Evolutionary conservation across 2,113 vertebrate species (phyloP).

Genomic region (Thryonomys swinderianus): DNA sequence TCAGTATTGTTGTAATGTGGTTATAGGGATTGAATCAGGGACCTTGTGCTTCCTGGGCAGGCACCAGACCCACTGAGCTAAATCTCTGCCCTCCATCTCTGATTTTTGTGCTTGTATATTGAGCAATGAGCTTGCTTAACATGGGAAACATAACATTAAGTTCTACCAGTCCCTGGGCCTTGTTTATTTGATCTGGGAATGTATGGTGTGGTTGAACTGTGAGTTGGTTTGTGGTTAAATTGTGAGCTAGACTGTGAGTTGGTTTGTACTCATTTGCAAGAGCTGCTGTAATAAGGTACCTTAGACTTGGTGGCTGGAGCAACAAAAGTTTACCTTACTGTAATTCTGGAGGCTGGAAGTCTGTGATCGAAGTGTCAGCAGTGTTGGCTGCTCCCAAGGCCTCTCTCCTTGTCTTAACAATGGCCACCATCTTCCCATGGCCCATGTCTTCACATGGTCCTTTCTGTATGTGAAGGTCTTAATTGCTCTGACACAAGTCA

Average conservation of each 20-base stretch:
- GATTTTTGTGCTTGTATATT: not conserved
- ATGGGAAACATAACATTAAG: not conserved
- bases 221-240: not conserved
- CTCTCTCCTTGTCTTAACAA: not conserved
- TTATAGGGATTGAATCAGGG: no score
- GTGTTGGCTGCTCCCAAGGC: not conserved
- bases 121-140: not conserved
- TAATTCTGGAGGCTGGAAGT: not conserved
- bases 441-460: fast-evolving
- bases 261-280: not conserved
- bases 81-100: no score
- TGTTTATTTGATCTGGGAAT: not conserved
- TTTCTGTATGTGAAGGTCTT: not conserved
- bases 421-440: no score
- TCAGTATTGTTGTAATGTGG: no score
- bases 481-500: not conserved
- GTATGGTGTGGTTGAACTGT: not conserved
- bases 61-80: no score
- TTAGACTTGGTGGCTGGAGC: not conserved
- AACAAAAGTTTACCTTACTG: not conserved
- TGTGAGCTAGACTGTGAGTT: not conserved
- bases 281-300: not conserved
- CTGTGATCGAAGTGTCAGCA: not conserved
- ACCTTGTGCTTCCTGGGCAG: no score
- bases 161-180: not conserved